Evolutionary conservation across 1,140 invertebrate genomes (phyloP), one percentile per base, ranked within the genome.

Genomic region (Mizuhopecten yessoensis): DNA sequence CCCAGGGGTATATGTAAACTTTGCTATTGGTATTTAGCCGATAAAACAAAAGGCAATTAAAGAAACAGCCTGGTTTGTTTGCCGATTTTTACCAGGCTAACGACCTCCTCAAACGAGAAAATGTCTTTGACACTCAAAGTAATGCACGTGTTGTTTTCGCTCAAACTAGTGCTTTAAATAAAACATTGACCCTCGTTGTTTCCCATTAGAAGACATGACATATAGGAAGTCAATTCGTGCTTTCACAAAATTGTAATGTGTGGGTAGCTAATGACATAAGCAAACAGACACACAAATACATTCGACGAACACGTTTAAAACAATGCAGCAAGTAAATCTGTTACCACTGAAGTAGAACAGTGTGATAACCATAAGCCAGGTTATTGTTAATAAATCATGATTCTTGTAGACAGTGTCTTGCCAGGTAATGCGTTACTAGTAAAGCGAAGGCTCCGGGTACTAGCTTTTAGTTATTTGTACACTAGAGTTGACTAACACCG

Each of bases 11-110:
- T 75, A 75, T 75, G 57, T 29, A 75, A 29, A 75, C 57, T n/a
- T 29, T 75, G 57, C n/a, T 75, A 75, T 29, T 75, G n/a, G 57
- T 75, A 75, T 75, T 75, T 75, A 75, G 57, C 23, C n/a, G 23
- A 75, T 75, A 75, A 75, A 75, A 75, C 57, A 75, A 75, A n/a
- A n/a, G 57, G 57, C 17, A 75, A 75, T 75, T 75, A 75, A 75
- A 5, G 57, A 75, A 75, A 75, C n/a, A 75, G n/a, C 57, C n/a
- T 75, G 9, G n/a, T 75, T 75, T 75, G 57, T 75, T 75, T 75
- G 57, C n/a, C 57, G 57, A 75, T 29, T 7, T 75, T 29, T 75
- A 5, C 11, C 57, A 9, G 57, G 17, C 57, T 75, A 75, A 75
- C 57, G 57, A 75, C 57, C 57, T 75, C 57, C 23, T 13, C 57